A percentile compares a stretch with the other conserved stretches of the same genome.
phyloP scores from a whole-genome alignment of 2,888 invertebrate genomes.

The Leptinotarsa haldemani region DNA sequence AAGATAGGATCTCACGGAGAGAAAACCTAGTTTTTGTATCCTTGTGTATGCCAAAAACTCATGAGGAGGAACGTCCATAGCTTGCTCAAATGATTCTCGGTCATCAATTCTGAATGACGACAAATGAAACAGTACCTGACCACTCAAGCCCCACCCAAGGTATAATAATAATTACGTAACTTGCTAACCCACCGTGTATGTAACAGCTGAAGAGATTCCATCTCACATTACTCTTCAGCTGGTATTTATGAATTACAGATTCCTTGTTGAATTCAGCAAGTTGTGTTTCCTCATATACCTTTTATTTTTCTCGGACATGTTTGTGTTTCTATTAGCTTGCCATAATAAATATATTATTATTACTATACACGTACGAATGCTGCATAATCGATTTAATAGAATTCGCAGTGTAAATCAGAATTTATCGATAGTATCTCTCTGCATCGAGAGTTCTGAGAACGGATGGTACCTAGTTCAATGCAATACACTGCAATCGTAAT shows the following conservation, averaged over 20 bases:
- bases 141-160: not conserved
- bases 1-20: no score
- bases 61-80: no score
- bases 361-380: slow-evolving; percentile 27
- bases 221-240: slow-evolving; percentile 40
- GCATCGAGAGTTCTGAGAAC: slow-evolving; percentile 10
- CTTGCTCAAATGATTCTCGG: no score
- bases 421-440: slow-evolving; percentile 34
- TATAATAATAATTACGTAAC: not conserved
- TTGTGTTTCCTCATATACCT: slow-evolving; percentile 38
- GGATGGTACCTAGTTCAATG: slow-evolving; percentile 8
- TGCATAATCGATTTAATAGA: slow-evolving; percentile 36
- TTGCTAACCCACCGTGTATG: slow-evolving; percentile 23
- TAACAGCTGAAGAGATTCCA: slow-evolving; percentile 22
- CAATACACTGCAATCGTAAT: not conserved
- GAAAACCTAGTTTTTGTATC: no score
- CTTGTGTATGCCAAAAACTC: no score
- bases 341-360: slow-evolving; percentile 44
- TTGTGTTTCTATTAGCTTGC: slow-evolving; percentile 43
- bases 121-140: no score
- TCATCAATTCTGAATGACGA: no score
- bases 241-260: slow-evolving; percentile 50
- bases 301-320: slow-evolving; percentile 41
- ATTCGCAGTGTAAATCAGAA: slow-evolving; percentile 36
- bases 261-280: slow-evolving; percentile 30